Percentiles rank a stretch among this genome's conserved stretches.
phyloP scores from a whole-genome alignment of 2,888 invertebrate species.

The Epirrhoe alternata region DNA sequence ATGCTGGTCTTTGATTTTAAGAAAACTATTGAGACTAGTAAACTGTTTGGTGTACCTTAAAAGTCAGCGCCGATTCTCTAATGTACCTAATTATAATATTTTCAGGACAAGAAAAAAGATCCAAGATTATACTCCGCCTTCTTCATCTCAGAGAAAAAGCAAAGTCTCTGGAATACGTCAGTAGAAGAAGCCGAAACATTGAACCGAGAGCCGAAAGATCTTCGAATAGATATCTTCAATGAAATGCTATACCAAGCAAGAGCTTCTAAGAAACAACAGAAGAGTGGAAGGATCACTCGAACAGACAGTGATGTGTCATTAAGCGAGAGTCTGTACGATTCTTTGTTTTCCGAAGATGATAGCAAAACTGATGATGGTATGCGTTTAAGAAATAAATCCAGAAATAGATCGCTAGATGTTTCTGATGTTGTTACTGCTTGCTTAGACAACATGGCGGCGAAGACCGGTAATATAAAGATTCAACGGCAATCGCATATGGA shows the following conservation, averaged over 20 bases:
- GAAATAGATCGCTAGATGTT: slow-evolving; percentile 62
- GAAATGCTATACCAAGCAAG: slow-evolving; percentile 65
- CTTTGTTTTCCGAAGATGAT: slow-evolving; percentile 75
- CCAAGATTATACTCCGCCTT: slow-evolving; percentile 81
- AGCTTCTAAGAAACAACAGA: slow-evolving; percentile 55
- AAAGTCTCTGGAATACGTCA: slow-evolving; percentile 88
- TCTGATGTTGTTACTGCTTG: slow-evolving; percentile 80
- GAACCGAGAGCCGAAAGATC: slow-evolving; percentile 79
- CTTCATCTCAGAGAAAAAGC: slow-evolving; percentile 81
- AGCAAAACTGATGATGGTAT: slow-evolving; percentile 63
- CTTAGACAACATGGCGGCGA: slow-evolving; percentile 80
- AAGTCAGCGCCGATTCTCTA: neutral
- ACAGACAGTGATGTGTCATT: slow-evolving; percentile 77
- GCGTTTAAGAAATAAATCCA: slow-evolving; percentile 60
- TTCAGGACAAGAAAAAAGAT: slow-evolving; percentile 83
- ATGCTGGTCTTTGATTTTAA: too few species aligned
- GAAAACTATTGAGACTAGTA: neutral
- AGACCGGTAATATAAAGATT: slow-evolving; percentile 78
- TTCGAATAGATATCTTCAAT: slow-evolving; percentile 84
- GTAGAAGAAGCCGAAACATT: slow-evolving; percentile 91
- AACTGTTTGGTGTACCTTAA: neutral
- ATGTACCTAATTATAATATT: slow-evolving; percentile 36
- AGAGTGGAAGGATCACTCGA: slow-evolving; percentile 67
- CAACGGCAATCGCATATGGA: slow-evolving; percentile 82
- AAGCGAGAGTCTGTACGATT: slow-evolving; percentile 79